Base-by-base conservation (phyloP, 2,888 invertebrate species). In the Lordiphosa andalusiaca region DNA sequence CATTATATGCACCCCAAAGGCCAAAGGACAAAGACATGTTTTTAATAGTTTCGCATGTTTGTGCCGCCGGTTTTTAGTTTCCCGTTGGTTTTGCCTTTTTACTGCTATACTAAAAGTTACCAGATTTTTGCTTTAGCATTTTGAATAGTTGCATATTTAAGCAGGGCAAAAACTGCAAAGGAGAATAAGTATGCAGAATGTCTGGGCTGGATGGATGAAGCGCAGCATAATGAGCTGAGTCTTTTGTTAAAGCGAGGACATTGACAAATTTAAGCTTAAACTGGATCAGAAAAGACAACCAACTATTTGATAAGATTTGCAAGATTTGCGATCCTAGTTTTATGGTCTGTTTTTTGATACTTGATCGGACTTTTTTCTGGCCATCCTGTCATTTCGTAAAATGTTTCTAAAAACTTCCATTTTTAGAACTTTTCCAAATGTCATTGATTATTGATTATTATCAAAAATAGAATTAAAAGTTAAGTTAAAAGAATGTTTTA, bases 31-130 rank as follows among this genome's bases (percentile, higher is more conserved):
- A 77, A 73, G 73, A 70, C 72, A 80, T 80, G 82, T 84, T 80
- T 80, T 80, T 84, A 80, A 80, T 80, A 80, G 78, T 80, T 80
- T 83, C 69, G 67, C 69, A 69, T 78, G 83, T 78, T 80, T 76
- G 80, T 69, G 61, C 55, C 71, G 69, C 57, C 57, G 63, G 54
- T 52, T 60, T 55, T 55, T 49, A 39, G 46, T 48, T 61, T 73
- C 62, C 59, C 55, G 53, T 57, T 64, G 41, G 35, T 19, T 51
- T 36, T 37, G 13, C 13, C 6, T 12, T 41, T 55, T 41, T 46
- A 50, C 37, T 55, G 54, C 41, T 51, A 37, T 19, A 7, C 7
- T 30, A 56, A 47, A 64, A 48, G 52, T 63, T 56, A 47, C 55
- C 42, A 63, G 65, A 63, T 63, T 63, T 63, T 63, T 63, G 46